Conservation (phyloP, 2,888 invertebrate genomes). For the Alloscopus bannaensis region DNA sequence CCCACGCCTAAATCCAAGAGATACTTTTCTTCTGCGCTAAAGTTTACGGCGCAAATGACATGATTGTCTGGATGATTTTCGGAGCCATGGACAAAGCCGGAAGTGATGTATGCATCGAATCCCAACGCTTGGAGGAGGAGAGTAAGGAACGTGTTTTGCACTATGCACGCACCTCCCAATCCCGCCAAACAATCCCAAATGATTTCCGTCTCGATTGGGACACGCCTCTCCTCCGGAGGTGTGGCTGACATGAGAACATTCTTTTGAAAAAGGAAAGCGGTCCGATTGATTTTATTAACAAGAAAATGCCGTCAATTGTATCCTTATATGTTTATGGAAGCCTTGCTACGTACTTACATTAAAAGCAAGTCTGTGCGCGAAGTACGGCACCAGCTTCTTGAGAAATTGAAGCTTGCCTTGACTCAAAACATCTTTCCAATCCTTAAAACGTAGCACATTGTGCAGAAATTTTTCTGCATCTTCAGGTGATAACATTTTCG, state of each 20-base stretch:
- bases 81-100: constrained; percentile 60
- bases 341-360: constrained; percentile 55
- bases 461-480: constrained; percentile 44
- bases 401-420: constrained; percentile 52
- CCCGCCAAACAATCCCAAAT: constrained; percentile 50
- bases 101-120: constrained; percentile 53
- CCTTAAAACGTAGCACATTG: constrained; percentile 37
- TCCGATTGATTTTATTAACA: too few relatives aligned
- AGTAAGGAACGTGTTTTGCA: constrained; percentile 65
- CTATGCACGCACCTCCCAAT: constrained; percentile 66
- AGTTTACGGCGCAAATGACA: constrained; percentile 61
- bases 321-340: too few relatives aligned
- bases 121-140: constrained; percentile 59
- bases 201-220: constrained; percentile 44
- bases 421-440: constrained; percentile 52
- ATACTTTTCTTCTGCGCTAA: constrained; percentile 56
- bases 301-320: too few relatives aligned
- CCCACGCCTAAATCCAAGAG: constrained; percentile 63
- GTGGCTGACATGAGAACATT: constrained; percentile 44
- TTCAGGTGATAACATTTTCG: constrained; percentile 36
- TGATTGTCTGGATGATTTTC: constrained; percentile 57
- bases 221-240: constrained; percentile 36
- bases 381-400: constrained; percentile 25
- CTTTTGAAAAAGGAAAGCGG: too few relatives aligned
- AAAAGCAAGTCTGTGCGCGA: constrained; percentile 36